A percentile compares a stretch with the other conserved stretches of the same genome.
phyloP scores from a whole-genome alignment of 1,140 invertebrate genomes.

The Proales similis region DNA sequence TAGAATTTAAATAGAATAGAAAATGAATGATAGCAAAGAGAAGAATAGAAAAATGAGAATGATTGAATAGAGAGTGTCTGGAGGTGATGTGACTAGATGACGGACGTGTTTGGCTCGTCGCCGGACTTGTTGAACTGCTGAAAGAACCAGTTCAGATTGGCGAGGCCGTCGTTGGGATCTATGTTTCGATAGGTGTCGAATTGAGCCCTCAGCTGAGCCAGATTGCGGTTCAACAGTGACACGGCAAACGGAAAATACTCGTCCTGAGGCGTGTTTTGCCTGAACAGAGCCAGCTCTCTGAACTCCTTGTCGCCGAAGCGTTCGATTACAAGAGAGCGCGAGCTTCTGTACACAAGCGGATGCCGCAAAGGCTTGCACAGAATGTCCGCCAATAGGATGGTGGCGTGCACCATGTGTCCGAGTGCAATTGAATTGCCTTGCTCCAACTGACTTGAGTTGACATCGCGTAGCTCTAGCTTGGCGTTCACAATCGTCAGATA shows the following conservation, averaged over 20 bases:
- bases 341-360: slow-evolving; percentile 6
- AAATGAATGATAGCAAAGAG: too few species aligned
- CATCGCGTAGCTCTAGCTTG: background rate
- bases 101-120: too few species aligned
- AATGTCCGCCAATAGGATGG: slow-evolving; percentile 1
- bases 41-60: too few species aligned
- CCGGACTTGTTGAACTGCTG: background rate
- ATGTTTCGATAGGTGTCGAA: background rate
- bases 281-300: slow-evolving; percentile 14
- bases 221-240: slow-evolving; percentile 1
- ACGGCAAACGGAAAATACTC: slow-evolving; percentile 2
- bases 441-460: background rate
- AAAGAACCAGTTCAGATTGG: slow-evolving; percentile 27
- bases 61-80: too few species aligned
- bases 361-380: background rate
- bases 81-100: too few species aligned
- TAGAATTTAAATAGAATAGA: too few species aligned
- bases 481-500: background rate
- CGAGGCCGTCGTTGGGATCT: background rate
- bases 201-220: slow-evolving; percentile 9
- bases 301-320: background rate
- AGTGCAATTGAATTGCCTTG: background rate
- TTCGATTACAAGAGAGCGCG: slow-evolving; percentile 26
- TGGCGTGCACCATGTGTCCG: slow-evolving; percentile 1
- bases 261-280: background rate